phyloP scores from a whole-genome alignment of 2,113 vertebrate genomes.

The Pterocles gutturalis region DNA sequence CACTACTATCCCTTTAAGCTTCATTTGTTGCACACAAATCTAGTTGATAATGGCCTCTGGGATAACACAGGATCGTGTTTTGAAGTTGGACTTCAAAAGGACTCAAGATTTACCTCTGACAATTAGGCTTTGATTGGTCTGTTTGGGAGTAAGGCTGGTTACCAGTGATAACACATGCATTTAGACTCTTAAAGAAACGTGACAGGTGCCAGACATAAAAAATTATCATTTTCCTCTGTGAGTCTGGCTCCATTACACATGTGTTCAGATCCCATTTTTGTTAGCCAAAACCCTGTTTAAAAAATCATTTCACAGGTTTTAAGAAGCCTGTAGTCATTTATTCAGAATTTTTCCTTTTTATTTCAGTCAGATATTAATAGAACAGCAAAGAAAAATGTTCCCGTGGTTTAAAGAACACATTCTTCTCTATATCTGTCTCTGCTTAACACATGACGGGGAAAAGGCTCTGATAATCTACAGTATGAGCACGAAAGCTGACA shows the following conservation, averaged over 20 bases:
- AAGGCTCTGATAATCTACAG: constrained; percentile 47
- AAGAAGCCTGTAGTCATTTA: constrained; percentile 32
- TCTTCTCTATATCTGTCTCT: constrained; percentile 33
- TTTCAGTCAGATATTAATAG: constrained; percentile 37
- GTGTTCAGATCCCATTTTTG: constrained; percentile 15
- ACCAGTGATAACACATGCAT: not conserved
- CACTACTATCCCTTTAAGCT: not conserved
- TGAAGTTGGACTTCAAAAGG: not conserved
- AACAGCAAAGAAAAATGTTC: constrained; percentile 26
- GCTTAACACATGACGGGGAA: not conserved
- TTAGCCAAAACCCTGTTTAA: constrained; percentile 2
- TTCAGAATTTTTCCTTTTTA: constrained; percentile 1
- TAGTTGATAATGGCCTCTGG: not conserved
- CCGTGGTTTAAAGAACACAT: not conserved
- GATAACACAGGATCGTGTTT: not conserved
- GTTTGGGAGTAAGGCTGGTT: not conserved
- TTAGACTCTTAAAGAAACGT: constrained; percentile 19
- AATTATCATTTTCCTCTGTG: constrained; percentile 24
- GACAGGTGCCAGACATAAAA: constrained; percentile 6
- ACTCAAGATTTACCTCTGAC: not conserved
- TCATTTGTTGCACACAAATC: not conserved
- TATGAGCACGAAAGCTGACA: constrained; percentile 24
- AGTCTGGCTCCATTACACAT: constrained; percentile 10
- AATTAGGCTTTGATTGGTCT: not conserved
- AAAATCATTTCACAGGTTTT: constrained; percentile 37